Percentiles rank a stretch among this genome's conserved stretches.
Evolutionary conservation across 92 coral and sea anemone species (phyloP).

Genomic region (Siderastrea siderea): DNA sequence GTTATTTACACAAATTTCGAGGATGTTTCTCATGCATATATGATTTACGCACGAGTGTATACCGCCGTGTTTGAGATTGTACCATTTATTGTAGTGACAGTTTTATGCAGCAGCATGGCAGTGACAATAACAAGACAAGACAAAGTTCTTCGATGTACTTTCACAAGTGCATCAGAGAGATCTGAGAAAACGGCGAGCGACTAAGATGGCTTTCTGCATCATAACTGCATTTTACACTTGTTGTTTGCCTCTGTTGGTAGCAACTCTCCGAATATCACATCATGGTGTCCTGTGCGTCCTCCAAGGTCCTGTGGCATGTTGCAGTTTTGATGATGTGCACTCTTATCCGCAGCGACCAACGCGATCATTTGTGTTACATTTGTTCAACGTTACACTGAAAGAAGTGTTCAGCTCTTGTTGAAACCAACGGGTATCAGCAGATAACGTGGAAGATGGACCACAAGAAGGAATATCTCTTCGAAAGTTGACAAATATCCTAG

Average conservation of each 20-base stretch:
- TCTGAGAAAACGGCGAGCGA: slow-evolving; percentile 2
- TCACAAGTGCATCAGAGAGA: not conserved
- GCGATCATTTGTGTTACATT: not conserved
- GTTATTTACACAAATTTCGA: not conserved
- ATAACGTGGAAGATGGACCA: not conserved
- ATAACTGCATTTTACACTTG: slow-evolving; percentile 9
- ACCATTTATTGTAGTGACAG: not conserved
- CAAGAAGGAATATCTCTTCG: no score
- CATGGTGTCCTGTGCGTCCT: no score
- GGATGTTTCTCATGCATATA: not conserved
- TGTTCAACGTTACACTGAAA: no score
- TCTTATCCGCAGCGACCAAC: no score
- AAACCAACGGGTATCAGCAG: not conserved
- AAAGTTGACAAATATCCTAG: no score
- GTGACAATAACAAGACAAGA: not conserved
- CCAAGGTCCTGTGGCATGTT: no score
- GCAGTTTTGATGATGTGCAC: no score
- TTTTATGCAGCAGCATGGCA: not conserved
- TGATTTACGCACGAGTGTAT: not conserved
- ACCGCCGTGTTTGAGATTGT: not conserved
- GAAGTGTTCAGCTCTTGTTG: not conserved
- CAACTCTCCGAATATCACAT: not conserved
- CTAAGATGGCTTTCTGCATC: not conserved
- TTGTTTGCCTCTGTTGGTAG: not conserved
- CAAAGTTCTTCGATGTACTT: not conserved